Base-by-base conservation (phyloP, 2,888 invertebrate species). In the Odontocerum albicorne region DNA sequence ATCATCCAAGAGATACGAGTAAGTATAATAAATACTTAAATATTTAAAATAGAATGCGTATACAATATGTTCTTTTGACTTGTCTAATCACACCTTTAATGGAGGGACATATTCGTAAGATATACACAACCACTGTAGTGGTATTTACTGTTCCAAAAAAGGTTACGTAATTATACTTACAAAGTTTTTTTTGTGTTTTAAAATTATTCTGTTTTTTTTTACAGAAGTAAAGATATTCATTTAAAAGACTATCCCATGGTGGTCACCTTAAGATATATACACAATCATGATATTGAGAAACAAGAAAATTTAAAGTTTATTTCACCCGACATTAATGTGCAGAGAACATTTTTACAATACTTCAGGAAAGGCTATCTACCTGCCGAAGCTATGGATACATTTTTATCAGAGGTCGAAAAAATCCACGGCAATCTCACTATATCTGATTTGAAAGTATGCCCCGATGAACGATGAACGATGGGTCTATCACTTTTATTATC, bases 401-500 rank as follows among this genome's bases (percentile, higher is more conserved):
- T 45, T 45, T 19, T 45, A n/a, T 19, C 32, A n/a, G 45, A 45
- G 20, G 33, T 33, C 33, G 33, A 45, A 45, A 45, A 45, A 19
- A 33, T 33, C 13, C 15, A 17, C 19, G n/a, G n/a, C 33, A 45
- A 12, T n/a, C n/a, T n/a, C n/a, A n/a, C n/a, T n/a, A n/a, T n/a
- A n/a, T n/a, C n/a, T n/a, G n/a, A n/a, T n/a, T 45, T 33, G 12
- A 12, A 13, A 6, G 13, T 45, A n/a, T 45, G 45, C 19, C 45
- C 45, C 1, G 45, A 45, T 45, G 45, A 45, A n/a, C n/a, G n/a
- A n/a, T n/a, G n/a, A n/a, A 20, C 32, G 45, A 45, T 45, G 45
- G 45, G 45, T 45, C 13, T 45, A 45, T 4, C 45, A 45, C 13
- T 45, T 45, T 45, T 45, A 45, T 7, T 45, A 45, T 10, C 32